phyloP scores from a whole-genome alignment of 2,888 invertebrate genomes.

The Mycalesis mineus region DNA sequence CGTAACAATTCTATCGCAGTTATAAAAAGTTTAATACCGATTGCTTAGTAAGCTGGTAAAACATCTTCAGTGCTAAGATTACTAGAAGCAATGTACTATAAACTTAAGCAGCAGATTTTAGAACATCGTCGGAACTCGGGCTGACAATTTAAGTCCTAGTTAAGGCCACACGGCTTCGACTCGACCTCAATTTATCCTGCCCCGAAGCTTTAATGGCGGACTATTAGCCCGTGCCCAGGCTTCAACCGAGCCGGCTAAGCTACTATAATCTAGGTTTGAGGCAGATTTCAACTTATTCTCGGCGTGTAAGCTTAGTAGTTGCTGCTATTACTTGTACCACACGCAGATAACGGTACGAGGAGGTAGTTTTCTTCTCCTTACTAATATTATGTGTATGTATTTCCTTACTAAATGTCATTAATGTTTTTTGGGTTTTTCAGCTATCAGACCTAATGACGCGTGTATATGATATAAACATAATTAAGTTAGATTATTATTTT shows the following conservation, averaged over 20 bases:
- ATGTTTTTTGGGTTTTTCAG: too few species aligned
- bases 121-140: neutral
- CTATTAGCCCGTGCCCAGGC: slow-evolving; percentile 52
- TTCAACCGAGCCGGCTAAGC: slow-evolving; percentile 42
- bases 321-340: neutral
- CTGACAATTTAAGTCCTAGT: slow-evolving; percentile 29
- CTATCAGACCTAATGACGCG: too few species aligned
- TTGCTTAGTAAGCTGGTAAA: neutral
- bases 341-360: neutral
- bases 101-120: neutral
- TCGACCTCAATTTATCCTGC: slow-evolving; percentile 43
- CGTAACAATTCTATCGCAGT: too few species aligned
- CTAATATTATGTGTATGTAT: too few species aligned
- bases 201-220: slow-evolving; percentile 46
- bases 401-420: too few species aligned
- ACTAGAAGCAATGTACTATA: neutral
- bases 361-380: neutral
- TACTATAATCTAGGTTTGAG: slow-evolving; percentile 50
- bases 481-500: too few species aligned
- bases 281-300: slow-evolving; percentile 47
- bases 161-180: slow-evolving; percentile 39
- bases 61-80: neutral
- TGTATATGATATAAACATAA: too few species aligned
- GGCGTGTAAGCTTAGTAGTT: slow-evolving; percentile 11
- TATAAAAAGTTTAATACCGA: too few species aligned